Base-by-base conservation (phyloP, 53 echinoderm and acorn worm species). In the Patiria pectinifera region DNA sequence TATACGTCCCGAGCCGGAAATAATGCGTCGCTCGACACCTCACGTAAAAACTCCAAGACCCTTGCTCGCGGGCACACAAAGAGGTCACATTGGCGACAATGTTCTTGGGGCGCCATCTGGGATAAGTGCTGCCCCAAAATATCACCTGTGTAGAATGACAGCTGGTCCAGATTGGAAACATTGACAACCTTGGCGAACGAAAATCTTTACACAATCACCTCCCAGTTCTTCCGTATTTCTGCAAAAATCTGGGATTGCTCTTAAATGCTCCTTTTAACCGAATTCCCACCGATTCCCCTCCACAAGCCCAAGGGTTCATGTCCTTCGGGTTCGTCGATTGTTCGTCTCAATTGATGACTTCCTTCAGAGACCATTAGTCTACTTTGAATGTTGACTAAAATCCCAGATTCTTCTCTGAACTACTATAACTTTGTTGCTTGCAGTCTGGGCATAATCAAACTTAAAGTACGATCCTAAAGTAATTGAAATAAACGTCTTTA, bases 41-140 rank as follows among this genome's bases (percentile, higher is more conserved):
- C 90, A 90, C 90, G 81, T 47, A 26, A 81, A 61, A 53, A 53
- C 53, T 70, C 81, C 53, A 35, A 18, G 80, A 60, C 58, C 59
- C 90, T 53, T 78, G 80, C 90, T 90, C 81, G 69, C 90, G 90
- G 90, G 90, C 79, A 90, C 90, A 90, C 80, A 90, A 80, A 90
- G 90, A 90, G 90, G 90, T 90, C 90, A 90, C 82, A 80, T 69
- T 90, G 90, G 90, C 90, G 90, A 59, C 90, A 81, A 80, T 66
- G 59, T 90, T 90, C 90, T 84, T 80, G 48, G 48, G 80, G 81
- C 8, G 69, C 81, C 90, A 90, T 90, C 90, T 90, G 90, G 80
- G 90, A 90, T 90, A 90, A 90, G 80, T 90, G 81, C 80, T 79
- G 11, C 48, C 80, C 35, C 82, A 66, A 80, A 81, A 80, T 53